phyloP scores from a whole-genome alignment of 1,140 invertebrate genomes.

The Sycobia sp. region DNA sequence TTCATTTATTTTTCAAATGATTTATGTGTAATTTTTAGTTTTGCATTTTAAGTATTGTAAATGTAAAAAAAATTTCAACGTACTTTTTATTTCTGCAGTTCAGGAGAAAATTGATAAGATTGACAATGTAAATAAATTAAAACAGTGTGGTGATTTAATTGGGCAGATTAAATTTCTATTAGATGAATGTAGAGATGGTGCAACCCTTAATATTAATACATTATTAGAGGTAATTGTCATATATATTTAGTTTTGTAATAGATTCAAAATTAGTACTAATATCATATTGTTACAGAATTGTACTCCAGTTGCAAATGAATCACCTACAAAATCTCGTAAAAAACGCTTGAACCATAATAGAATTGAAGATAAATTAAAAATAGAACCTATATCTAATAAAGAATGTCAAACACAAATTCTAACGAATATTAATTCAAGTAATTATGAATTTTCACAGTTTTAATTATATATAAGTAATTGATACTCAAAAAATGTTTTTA shows the following conservation, averaged over 20 bases:
- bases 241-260: too few relatives aligned
- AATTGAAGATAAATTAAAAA: conserved; percentile 4
- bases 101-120: conserved; percentile 15
- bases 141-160: conserved; percentile 7
- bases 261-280: too few relatives aligned
- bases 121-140: conserved; percentile 15
- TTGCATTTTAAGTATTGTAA: not conserved
- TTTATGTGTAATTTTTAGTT: not conserved
- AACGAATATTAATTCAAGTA: not conserved
- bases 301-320: not conserved
- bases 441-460: not conserved
- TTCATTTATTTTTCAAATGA: not conserved
- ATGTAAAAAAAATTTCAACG: not conserved
- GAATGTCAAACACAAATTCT: not conserved
- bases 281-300: too few relatives aligned
- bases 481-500: not conserved
- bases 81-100: conserved; percentile 5
- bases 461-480: not conserved
- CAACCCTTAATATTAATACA: not conserved
- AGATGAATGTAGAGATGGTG: conserved; percentile 1
- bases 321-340: not conserved
- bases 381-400: not conserved
- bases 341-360: not conserved
- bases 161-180: conserved; percentile 17
- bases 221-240: conserved; percentile 4